Base-by-base conservation (phyloP, 2,797 vertebrate species). In the Fistularia tabacaria region DNA sequence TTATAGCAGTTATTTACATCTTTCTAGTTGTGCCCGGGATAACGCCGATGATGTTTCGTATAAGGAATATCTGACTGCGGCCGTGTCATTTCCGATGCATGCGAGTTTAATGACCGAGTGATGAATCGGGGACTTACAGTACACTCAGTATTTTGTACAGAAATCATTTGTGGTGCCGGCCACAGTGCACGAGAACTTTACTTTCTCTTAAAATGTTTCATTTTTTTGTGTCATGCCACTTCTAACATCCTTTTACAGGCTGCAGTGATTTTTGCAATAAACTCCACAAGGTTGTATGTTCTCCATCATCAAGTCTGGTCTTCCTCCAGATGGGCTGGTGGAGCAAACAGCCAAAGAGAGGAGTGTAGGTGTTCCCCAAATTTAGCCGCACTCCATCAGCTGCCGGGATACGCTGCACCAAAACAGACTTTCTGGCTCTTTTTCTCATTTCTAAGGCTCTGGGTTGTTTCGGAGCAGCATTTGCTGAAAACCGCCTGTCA, bases 81-180 rank as follows among this genome's bases (percentile, higher is more conserved):
- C 71, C 69, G 66, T 76, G 68, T 71, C 72, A 69, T 77, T 83
- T 76, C 10, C 5, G 54, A 9, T 64, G 61, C 70, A 75, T 83
- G 50, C 74, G 78, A 62, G 49, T 79, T 82, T 83, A 80, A 83
- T 81, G 64, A 6, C 47, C 49, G 8, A 50, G 57, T 79, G 77
- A 87, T 76, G 71, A 80, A 77, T 79, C 67, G 58, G 60, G 57
- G 72, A 73, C 60, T 85, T 74, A 69, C 39, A 57, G 64, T 64
- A 63, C 56, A 78, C 66, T 68, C 65, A 57, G 70, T 67, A 62
- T 79, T 82, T 73, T 60, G 37, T 77, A 80, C 81, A 66, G 68
- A 80, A 78, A 80, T 80, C 38, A 73, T 66, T 69, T 51, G 57
- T 46, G 62, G 71, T 63, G 66, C 53, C 62, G 10, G 10, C 64